Conservation (phyloP, 1,140 invertebrate genomes). For the Bombus soroeensis region DNA sequence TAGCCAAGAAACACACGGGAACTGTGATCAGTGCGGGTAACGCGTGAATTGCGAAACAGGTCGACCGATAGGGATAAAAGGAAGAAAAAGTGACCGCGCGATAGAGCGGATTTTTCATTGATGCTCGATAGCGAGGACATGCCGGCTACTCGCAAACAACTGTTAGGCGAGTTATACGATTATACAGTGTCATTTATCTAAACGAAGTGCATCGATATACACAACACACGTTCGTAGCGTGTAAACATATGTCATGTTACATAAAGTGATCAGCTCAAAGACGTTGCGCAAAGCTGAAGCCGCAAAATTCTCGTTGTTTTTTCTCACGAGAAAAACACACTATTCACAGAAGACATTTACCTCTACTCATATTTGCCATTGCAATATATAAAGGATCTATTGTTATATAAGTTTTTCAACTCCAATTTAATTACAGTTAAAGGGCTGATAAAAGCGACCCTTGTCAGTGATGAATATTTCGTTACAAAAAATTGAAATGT, state of each 20-base stretch:
- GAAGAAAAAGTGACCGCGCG: not conserved
- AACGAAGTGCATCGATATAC: constrained; percentile 4
- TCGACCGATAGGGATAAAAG: constrained; percentile 18
- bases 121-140: constrained; percentile 18
- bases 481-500: not conserved
- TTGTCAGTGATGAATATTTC: not conserved
- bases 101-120: constrained; percentile 37
- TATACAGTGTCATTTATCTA: constrained; percentile 16
- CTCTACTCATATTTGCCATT: not conserved
- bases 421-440: not conserved
- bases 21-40: constrained; percentile 10
- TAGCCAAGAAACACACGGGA: not conserved
- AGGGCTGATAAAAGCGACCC: not conserved
- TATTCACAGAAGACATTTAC: not conserved
- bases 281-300: constrained; percentile 13
- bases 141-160: not conserved
- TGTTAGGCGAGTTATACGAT: not conserved
- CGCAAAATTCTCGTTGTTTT: not conserved
- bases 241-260: constrained; percentile 21
- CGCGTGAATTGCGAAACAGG: constrained; percentile 27
- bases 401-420: not conserved
- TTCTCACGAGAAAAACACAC: not conserved
- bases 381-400: not conserved
- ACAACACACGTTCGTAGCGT: not conserved
- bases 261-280: not conserved